Base-by-base conservation (phyloP, 2,113 vertebrate genomes). In the Hiodon tergisus region DNA sequence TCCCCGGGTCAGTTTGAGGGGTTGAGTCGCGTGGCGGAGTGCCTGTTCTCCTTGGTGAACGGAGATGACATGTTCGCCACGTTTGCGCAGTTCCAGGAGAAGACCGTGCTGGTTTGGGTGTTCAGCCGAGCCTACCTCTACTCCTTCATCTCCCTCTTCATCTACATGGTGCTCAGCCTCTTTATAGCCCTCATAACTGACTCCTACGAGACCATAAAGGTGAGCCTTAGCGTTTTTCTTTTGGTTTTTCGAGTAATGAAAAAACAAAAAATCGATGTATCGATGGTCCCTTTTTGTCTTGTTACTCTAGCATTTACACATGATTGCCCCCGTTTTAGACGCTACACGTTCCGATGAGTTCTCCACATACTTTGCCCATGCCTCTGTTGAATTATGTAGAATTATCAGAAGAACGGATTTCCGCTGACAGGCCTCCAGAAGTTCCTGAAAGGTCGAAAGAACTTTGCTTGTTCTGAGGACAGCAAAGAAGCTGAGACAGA, bases 21-120 rank as follows among this genome's bases (percentile, higher is more conserved):
- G 77, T 89, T 99, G 87, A 95, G 93, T 81, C 94, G 92, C 0
- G 96, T 98, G 8, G 93, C 97, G 0, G 96, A 99, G 81, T 99
- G 97, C 69, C 87, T 99, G 14, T 99, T 98, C 86, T 99, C 97
- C 48, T 87, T 99, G 79, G 82, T 99, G 86, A 99, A 98, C 0
- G 96, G 96, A 0, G 97, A 99, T n/a, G 96, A 99, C 83, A 98
- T 99, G 96, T 98, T 98, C 83, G 91, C 93, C n/a, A 99, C 97
- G 0, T 99, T 99, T 68, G 94, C 96, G 13, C 89, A 98, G 80
- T 93, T 98, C 79, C 94, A 95, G 81, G 89, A 94, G 88, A 98
- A 93, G 81, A 98, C 96, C 83, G 83, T 47, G 0, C 69, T 98
- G 82, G 96, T 99, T 81, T 98, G 97, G 97, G 65, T 96, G 58